Evolutionary conservation across 2,797 vertebrate species (phyloP).

Genomic region (Syncerus caffer): DNA sequence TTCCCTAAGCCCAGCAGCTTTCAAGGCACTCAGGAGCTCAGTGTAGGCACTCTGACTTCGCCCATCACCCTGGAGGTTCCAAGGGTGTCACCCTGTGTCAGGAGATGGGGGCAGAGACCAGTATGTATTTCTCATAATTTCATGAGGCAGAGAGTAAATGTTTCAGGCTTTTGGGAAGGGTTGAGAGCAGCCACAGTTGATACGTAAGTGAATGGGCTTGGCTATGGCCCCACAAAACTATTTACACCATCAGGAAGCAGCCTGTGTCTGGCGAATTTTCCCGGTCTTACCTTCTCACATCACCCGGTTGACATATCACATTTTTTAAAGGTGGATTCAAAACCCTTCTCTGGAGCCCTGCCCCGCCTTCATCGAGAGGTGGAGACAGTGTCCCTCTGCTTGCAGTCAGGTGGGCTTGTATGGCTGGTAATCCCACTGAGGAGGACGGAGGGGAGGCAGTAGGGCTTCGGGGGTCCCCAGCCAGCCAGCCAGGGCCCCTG

Average conservation of each 20-base stretch:
- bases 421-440: background rate
- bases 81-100: background rate
- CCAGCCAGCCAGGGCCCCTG: background rate
- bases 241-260: background rate
- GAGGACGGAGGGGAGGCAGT: background rate
- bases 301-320: background rate
- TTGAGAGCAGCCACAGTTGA: background rate
- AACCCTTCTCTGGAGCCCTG: background rate
- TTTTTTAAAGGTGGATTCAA: background rate
- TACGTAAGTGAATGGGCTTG: background rate
- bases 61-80: background rate
- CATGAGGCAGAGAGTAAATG: background rate
- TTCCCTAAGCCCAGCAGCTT: background rate
- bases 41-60: accelerated
- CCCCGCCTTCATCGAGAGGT: background rate
- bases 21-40: background rate
- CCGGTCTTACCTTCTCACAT: background rate
- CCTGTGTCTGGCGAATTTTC: no score
- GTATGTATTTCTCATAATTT: background rate
- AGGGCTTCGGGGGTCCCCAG: background rate
- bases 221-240: background rate
- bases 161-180: background rate
- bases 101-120: background rate
- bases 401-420: background rate
- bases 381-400: background rate